These are phyloP conservation scores for Vidua macroura DNA, from an alignment of 2,113 vertebrate species.

Conservation along the genomic window DNA sequence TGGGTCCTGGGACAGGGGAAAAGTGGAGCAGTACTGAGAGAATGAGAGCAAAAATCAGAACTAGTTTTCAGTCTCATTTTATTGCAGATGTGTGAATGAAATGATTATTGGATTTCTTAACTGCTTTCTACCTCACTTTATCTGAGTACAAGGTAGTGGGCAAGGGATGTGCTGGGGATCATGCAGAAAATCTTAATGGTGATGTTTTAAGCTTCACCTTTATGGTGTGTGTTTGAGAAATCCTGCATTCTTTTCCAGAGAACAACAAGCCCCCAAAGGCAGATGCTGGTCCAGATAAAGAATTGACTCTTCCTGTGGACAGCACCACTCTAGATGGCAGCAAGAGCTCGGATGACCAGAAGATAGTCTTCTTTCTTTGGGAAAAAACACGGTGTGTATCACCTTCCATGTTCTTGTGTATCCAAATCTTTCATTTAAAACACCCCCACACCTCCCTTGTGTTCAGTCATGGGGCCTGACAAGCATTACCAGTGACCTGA, in stretches of 20 bases:
- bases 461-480: neutral
- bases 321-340: constrained; percentile 92
- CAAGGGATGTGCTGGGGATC: neutral
- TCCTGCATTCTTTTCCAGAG: constrained; percentile 73
- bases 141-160: neutral
- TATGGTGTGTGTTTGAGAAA: neutral
- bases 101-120: neutral
- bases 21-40: neutral
- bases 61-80: neutral
- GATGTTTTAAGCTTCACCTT: neutral
- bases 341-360: constrained; percentile 94
- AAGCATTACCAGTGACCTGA: neutral
- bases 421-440: neutral
- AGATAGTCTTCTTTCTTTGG: constrained; percentile 89
- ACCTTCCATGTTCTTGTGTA: neutral
- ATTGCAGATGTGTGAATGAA: neutral
- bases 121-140: neutral
- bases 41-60: neutral
- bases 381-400: constrained; percentile 84
- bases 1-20: neutral
- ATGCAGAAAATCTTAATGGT: neutral
- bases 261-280: constrained; percentile 95
- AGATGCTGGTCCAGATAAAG: constrained; percentile 95
- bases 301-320: constrained; percentile 92
- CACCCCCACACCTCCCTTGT: neutral